Percentiles rank a stretch among this genome's conserved stretches.
Conservation (phyloP, 2,888 invertebrate genomes). For the Caenorhabditis becei region DNA sequence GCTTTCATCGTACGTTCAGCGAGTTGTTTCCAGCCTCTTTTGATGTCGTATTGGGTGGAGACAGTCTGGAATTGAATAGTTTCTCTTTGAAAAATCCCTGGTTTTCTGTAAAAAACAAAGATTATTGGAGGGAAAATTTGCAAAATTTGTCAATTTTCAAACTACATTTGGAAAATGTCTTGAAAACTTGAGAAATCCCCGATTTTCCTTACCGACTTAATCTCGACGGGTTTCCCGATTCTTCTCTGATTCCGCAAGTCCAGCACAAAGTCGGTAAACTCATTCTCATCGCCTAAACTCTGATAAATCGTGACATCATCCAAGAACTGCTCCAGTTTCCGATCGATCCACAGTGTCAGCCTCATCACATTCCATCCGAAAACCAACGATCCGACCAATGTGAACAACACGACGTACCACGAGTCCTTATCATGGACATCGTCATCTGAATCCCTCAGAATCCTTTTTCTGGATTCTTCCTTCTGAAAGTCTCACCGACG, state of each 20-base stretch:
- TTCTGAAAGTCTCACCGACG: slow-evolving; percentile 21
- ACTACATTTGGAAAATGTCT: neutral
- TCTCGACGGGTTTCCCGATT: slow-evolving; percentile 22
- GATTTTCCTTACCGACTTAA: slow-evolving; percentile 58
- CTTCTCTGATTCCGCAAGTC: slow-evolving; percentile 39
- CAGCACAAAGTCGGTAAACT: slow-evolving; percentile 53
- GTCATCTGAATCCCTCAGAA: slow-evolving; percentile 20
- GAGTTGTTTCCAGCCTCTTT: slow-evolving; percentile 1
- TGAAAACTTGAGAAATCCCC: neutral
- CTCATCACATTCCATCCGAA: slow-evolving; percentile 50
- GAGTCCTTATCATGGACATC: slow-evolving; percentile 32
- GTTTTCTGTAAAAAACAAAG: neutral
- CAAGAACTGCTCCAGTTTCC: slow-evolving; percentile 36
- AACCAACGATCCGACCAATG: slow-evolving; percentile 30
- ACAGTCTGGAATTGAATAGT: too few relatives aligned
- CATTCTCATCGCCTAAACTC: slow-evolving; percentile 35
- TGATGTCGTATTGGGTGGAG: slow-evolving; percentile 43
- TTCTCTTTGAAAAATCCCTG: neutral
- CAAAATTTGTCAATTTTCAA: too few relatives aligned
- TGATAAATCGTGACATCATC: slow-evolving; percentile 46
- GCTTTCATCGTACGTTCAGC: slow-evolving; percentile 22
- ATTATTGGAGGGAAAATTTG: too few relatives aligned
- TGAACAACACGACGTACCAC: slow-evolving; percentile 53
- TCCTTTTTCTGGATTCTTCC: neutral
- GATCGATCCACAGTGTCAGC: slow-evolving; percentile 38